Evolutionary conservation across 1,140 invertebrate genomes (phyloP), one percentile per base, ranked within the genome.

Genomic region (Saxidomus purpurata): DNA sequence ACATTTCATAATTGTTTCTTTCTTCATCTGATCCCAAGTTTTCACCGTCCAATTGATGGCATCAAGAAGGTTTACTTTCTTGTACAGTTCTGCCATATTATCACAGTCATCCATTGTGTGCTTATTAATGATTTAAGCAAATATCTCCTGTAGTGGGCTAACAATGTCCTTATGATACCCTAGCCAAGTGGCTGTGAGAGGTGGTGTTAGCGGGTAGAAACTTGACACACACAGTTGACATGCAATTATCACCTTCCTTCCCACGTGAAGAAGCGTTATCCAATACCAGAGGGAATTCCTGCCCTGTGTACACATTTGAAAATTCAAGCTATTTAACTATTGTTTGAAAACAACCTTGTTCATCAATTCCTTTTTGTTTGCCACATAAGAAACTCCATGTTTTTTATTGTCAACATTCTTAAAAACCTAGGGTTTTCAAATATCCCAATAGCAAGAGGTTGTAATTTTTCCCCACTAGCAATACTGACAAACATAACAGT

Each of bases 201-300:
- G 79, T 81, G 17, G 47, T 49, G 52, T 81, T 81, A 11, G 49
- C 49, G 11, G 79, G 79, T 25, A 81, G 25, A 34, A 81, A 81
- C 22, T 36, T 59, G 1, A 81, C 17, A 92, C 93, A 95, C 8
- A 96, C 92, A 90, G 91, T 92, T 19, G 95, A 89, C 59, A 94
- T 85, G 47, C 59, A 36, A 13, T 89, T 38, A 59, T 55, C 76
- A 52, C 17, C 47, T 17, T 8, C 47, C 17, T 59, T 28, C 40
- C 76, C 67, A 63, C 94, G 92, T 9, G 87, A 81, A 31, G 91
- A 67, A 31, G 90, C 93, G 77, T n/a, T 94, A 82, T 94, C 90
- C 0, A 92, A 13, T 13, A 93, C 59, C n/a, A 94, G 1, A 11
- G 92, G 15, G 55, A 25, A 47, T 49, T 77, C 6, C 55, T 28